Conservation (phyloP, 1,140 invertebrate species). For the Globodera rostochiensis region DNA sequence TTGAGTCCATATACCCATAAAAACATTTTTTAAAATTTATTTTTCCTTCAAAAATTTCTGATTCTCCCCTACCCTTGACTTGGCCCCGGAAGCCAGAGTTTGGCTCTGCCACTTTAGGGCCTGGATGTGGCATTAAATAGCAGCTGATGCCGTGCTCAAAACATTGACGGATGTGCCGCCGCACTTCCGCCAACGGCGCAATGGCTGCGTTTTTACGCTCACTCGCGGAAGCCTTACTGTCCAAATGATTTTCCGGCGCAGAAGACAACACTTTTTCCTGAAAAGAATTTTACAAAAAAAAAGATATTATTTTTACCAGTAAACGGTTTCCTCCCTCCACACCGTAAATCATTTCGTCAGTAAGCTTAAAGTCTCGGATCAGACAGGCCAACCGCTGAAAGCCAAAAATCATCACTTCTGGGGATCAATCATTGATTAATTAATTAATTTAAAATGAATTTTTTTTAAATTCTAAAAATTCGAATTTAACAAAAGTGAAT, state of each 20-base stretch:
- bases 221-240: conserved; percentile 38
- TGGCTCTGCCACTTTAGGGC: conserved; percentile 59
- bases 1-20: background rate
- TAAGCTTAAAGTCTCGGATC: conserved; percentile 61
- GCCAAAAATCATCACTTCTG: background rate
- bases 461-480: background rate
- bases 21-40: no score
- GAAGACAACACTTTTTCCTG: conserved; percentile 44
- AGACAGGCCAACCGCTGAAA: conserved; percentile 59
- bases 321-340: conserved; percentile 54
- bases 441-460: conserved; percentile 23
- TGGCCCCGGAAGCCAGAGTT: conserved; percentile 55
- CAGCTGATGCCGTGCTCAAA: conserved; percentile 57
- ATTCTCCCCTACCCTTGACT: conserved; percentile 52
- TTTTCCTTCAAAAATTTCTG: no score
- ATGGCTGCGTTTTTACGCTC: background rate
- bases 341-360: conserved; percentile 57
- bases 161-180: conserved; percentile 55
- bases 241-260: conserved; percentile 3
- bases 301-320: conserved; percentile 33
- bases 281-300: background rate
- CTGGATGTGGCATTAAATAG: conserved; percentile 63
- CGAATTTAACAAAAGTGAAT: conserved; percentile 16
- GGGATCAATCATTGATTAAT: background rate
- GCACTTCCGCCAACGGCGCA: conserved; percentile 46